Conservation (phyloP, 2,797 vertebrate genomes). For the Takifugu rubripes region DNA sequence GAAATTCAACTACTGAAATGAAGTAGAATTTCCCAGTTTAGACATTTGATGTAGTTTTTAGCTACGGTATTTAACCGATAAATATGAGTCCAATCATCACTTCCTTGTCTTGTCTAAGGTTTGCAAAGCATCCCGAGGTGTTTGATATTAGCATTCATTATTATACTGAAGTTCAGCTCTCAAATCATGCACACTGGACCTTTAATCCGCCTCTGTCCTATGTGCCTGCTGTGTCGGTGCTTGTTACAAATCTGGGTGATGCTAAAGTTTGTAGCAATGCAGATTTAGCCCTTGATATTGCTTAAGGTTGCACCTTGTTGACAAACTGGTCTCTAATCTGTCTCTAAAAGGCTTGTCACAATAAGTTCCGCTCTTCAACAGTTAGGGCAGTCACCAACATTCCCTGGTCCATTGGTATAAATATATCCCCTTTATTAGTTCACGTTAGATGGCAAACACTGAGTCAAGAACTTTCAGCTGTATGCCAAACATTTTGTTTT, state of each 20-base stretch:
- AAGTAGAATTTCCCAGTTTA: no score
- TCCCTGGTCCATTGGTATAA: slow-evolving; percentile 33
- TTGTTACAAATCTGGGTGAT: background rate
- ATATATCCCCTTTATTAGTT: slow-evolving; percentile 28
- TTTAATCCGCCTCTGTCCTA: background rate
- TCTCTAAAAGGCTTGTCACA: slow-evolving; percentile 5
- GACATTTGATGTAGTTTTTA: no score
- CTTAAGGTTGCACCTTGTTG: slow-evolving; percentile 25
- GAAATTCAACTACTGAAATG: no score
- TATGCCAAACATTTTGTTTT: slow-evolving; percentile 19
- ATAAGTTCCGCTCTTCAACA: slow-evolving; percentile 17
- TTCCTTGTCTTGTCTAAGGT: no score
- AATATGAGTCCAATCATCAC: no score
- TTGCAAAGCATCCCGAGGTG: no score
- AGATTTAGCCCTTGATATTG: slow-evolving; percentile 49
- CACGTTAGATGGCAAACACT: slow-evolving; percentile 31
- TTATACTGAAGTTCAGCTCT: background rate
- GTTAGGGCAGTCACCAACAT: slow-evolving; percentile 19
- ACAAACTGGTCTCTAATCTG: slow-evolving; percentile 20
- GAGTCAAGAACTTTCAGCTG: slow-evolving; percentile 22
- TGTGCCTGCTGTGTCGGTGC: slow-evolving; percentile 5
- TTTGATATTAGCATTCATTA: background rate
- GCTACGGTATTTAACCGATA: no score
- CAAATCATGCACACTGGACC: slow-evolving; percentile 2
- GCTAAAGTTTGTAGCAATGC: slow-evolving; percentile 13